Conservation (phyloP, 2,113 vertebrate genomes). For the Tragulus kanchil region DNA sequence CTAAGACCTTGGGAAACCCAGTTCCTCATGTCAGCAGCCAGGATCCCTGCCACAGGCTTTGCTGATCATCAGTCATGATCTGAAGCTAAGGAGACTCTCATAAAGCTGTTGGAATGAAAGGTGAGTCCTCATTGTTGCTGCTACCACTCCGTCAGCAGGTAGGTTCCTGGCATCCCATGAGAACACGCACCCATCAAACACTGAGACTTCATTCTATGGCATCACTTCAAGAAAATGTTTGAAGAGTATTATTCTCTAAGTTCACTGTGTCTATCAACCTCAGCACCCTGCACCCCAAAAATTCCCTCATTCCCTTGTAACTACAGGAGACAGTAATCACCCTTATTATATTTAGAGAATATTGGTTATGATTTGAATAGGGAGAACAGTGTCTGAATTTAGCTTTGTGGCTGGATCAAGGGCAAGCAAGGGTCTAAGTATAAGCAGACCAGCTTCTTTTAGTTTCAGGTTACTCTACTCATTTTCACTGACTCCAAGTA, state of each 20-base stretch:
- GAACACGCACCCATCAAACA: neutral
- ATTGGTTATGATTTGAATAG: neutral
- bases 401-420: neutral
- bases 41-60: neutral
- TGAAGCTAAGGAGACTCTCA: neutral
- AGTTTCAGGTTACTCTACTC: neutral
- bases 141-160: neutral
- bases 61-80: neutral
- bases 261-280: neutral
- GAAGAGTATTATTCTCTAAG: neutral
- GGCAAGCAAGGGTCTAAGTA: neutral
- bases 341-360: neutral
- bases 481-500: neutral
- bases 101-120: neutral
- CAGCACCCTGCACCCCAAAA: neutral
- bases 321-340: neutral
- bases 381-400: neutral
- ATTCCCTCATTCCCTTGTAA: neutral
- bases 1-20: neutral
- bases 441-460: neutral
- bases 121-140: neutral
- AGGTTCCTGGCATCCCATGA: neutral
- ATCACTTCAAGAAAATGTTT: neutral
- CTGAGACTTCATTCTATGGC: neutral
- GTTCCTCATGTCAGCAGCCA: neutral